A percentile compares a stretch with the other conserved stretches of the same genome.
phyloP scores from a whole-genome alignment of 1,140 invertebrate species.

The Globodera rostochiensis region DNA sequence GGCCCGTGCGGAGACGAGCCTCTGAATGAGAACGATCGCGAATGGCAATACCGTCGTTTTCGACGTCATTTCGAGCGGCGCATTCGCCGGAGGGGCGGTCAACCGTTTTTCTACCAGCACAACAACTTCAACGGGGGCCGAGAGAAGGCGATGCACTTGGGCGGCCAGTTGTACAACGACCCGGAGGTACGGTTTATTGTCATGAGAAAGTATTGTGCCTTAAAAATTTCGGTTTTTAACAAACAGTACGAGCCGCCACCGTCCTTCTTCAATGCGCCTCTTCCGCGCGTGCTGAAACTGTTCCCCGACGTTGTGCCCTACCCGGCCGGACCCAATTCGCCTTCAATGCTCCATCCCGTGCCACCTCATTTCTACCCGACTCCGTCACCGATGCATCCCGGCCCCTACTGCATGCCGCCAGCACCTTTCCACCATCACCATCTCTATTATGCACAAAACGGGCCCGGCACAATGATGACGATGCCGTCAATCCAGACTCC shows the following conservation, averaged over 20 bases:
- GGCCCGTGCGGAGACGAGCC: background rate
- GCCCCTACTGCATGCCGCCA: background rate
- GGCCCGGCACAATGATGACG: background rate
- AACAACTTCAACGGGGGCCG: background rate
- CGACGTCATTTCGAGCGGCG: background rate
- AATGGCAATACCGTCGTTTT: constrained; percentile 7
- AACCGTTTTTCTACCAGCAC: background rate
- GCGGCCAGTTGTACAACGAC: constrained; percentile 7
- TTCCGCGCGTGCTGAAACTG: background rate
- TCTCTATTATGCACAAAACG: background rate
- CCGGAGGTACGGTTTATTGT: background rate
- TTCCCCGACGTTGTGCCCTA: background rate
- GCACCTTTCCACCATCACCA: background rate
- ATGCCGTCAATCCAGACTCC: background rate
- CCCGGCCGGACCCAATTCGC: background rate
- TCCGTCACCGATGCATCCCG: background rate
- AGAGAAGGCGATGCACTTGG: background rate
- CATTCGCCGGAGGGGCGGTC: background rate
- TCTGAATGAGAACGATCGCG: background rate
- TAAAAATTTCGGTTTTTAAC: too few relatives aligned
- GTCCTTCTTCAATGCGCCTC: background rate
- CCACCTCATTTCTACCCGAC: background rate
- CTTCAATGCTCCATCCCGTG: background rate
- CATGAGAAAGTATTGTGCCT: background rate
- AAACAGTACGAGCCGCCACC: background rate